A percentile compares a stretch with the other conserved stretches of the same genome.
Conservation (phyloP, 2,888 invertebrate genomes). For the Cantharis rustica region DNA sequence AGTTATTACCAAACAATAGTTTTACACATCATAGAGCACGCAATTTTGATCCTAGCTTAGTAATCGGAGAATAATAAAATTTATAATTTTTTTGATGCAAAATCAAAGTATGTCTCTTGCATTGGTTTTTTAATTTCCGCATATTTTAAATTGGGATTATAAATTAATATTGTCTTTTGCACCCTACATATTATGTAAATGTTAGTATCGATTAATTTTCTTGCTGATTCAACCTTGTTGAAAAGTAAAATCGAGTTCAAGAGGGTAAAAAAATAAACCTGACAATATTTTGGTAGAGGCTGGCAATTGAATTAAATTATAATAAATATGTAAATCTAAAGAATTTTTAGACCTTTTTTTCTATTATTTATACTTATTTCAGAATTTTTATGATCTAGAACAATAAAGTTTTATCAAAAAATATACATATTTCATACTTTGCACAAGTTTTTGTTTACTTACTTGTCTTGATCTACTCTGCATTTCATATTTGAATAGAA, state of each 20-base stretch:
- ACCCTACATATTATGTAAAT: not conserved
- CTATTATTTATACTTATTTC: not conserved
- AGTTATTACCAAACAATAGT: too few relatives aligned
- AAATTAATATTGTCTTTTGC: not conserved
- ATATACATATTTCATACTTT: not conserved
- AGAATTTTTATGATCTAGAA: not conserved
- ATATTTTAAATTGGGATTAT: not conserved
- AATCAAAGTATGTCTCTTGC: too few relatives aligned
- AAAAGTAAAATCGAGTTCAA: not conserved
- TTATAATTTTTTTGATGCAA: too few relatives aligned
- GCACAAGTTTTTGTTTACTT: not conserved
- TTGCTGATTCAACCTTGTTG: not conserved
- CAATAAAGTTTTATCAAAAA: not conserved
- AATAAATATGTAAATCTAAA: not conserved
- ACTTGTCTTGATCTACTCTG: not conserved
- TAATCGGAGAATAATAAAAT: too few relatives aligned
- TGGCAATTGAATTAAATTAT: not conserved
- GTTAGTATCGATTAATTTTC: not conserved
- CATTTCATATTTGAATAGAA: not conserved
- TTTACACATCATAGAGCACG: too few relatives aligned
- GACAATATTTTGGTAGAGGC: not conserved
- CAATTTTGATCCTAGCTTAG: too few relatives aligned
- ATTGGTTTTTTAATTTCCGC: not conserved
- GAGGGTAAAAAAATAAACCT: not conserved
- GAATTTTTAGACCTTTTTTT: not conserved